Percentiles rank a stretch among this genome's conserved stretches.
Evolutionary conservation across 2,888 invertebrate genomes (phyloP).

Genomic region (Rhodophaea formosa): DNA sequence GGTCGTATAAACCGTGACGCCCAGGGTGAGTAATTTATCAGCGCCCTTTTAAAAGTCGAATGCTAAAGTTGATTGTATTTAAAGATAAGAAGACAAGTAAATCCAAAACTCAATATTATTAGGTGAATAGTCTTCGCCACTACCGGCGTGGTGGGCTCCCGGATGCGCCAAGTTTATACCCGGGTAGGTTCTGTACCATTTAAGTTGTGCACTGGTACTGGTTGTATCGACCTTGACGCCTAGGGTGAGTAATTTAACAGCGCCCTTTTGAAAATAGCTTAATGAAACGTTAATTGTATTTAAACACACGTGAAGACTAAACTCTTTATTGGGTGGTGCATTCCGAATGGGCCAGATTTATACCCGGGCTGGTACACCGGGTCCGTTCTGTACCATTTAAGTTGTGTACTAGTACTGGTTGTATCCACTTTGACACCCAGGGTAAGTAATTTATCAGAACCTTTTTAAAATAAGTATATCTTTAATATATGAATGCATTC

Average conservation of each 20-base stretch:
- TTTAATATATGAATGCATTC: too few species aligned
- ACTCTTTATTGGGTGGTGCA: too few species aligned
- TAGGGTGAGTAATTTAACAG: background rate
- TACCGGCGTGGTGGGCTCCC: conserved; percentile 76
- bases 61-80: too few species aligned
- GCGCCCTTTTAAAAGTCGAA: background rate
- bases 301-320: too few species aligned
- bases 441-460: too few species aligned
- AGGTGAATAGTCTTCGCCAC: conserved; percentile 80
- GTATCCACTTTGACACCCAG: too few species aligned
- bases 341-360: too few species aligned
- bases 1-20: background rate
- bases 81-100: conserved; percentile 77
- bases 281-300: too few species aligned
- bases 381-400: background rate
- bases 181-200: conserved; percentile 26
- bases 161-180: conserved; percentile 61
- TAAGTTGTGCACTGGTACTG: conserved; percentile 15
- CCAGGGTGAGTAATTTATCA: background rate
- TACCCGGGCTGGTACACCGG: too few species aligned
- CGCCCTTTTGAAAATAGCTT: background rate
- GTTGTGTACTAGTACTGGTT: background rate
- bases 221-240: background rate
- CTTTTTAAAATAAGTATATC: too few species aligned
- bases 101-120: conserved; percentile 81